phyloP scores from a whole-genome alignment of 2,113 vertebrate species.

The Prunella fulvescens region DNA sequence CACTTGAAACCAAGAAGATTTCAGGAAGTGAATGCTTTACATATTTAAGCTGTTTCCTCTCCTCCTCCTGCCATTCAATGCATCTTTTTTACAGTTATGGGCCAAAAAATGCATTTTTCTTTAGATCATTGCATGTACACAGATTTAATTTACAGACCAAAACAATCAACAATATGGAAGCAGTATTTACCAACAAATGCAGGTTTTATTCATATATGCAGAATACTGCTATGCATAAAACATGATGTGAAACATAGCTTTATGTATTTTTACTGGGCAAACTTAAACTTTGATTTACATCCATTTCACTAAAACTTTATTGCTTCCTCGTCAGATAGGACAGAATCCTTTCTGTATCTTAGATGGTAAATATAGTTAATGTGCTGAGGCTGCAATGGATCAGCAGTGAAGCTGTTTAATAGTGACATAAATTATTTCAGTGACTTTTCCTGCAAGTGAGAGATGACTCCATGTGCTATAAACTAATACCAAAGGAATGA shows the following conservation, averaged over 20 bases:
- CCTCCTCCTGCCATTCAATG: background rate
- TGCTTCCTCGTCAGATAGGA: slow-evolving; percentile 63
- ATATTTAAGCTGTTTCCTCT: background rate
- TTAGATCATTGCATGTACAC: background rate
- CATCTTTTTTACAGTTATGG: background rate
- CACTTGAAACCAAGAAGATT: background rate
- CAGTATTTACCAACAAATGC: slow-evolving; percentile 40
- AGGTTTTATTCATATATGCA: slow-evolving; percentile 68
- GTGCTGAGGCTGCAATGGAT: slow-evolving; percentile 57
- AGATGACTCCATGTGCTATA: slow-evolving; percentile 61
- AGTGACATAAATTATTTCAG: slow-evolving; percentile 68
- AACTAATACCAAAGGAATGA: slow-evolving; percentile 51
- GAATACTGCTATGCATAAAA: slow-evolving; percentile 53
- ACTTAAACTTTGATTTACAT: slow-evolving; percentile 70
- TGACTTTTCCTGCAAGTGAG: slow-evolving; percentile 54
- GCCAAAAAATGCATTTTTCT: background rate
- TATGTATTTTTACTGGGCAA: slow-evolving; percentile 64
- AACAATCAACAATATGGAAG: slow-evolving; percentile 31
- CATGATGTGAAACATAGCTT: slow-evolving; percentile 39
- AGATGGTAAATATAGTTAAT: slow-evolving; percentile 72
- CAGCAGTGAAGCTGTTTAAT: slow-evolving; percentile 66
- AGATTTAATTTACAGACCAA: slow-evolving; percentile 31
- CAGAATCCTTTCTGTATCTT: slow-evolving; percentile 71
- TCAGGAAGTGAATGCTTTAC: background rate
- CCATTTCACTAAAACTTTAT: slow-evolving; percentile 70